Evolutionary conservation across 2,888 invertebrate genomes (phyloP), one percentile per base, ranked within the genome.

Genomic region (Drosophila histrio): DNA sequence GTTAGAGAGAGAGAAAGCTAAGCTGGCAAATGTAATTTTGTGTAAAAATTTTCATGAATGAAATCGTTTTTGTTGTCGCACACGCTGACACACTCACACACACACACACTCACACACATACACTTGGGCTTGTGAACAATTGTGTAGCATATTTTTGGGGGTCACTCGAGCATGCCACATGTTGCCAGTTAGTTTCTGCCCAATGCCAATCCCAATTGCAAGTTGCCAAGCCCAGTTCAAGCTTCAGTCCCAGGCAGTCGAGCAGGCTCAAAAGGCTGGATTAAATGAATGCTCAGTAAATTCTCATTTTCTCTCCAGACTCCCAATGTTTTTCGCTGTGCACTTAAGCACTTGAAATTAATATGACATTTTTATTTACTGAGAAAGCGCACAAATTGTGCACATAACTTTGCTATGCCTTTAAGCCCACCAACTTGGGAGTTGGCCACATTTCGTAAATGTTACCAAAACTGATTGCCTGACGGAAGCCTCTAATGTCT

Each of bases 21-120:
- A 28, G 34, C 64, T 52, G 72, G 63, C 60, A 71, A 65, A 75
- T 68, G 67, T 68, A 72, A 72, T 84, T 81, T 80, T 84, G 77
- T 80, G 76, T 78, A 81, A 73, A 77, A 81, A 77, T 69, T 49
- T 84, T 79, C 70, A 81, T 82, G 85, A 82, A 85, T 82, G 79
- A 74, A 84, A 81, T 79, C 76, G 72, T 65, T 75, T 70, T 72
- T 67, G 72, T 41, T 54, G 36, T 34, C 41, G 11, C 36, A 39
- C 57, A 46, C 21, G n/a, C n/a, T n/a, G n/a, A 53, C 47, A 56
- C 39, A 49, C 26, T 30, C 9, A 39, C 19, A 47, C 52, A 46
- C 15, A 38, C 38, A 39, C 32, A 43, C n/a, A 15, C 34, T 22
- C 8, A 9, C 15, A 57, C 36, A 49, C 36, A 41, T 30, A 21